phyloP scores from a whole-genome alignment of 2,888 invertebrate genomes.

The Clistopyga incitator region DNA sequence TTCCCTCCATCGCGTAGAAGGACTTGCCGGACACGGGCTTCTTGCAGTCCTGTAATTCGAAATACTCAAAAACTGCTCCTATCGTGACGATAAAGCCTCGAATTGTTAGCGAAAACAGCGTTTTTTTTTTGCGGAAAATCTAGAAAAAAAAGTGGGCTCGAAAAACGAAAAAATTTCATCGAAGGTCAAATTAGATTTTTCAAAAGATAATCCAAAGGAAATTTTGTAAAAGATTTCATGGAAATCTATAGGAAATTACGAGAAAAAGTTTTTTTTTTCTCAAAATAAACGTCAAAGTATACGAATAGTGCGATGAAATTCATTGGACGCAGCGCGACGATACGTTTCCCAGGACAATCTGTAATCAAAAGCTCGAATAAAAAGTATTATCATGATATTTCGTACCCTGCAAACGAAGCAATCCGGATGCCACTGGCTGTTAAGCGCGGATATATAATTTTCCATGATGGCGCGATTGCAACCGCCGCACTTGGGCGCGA shows the following conservation, averaged over 20 bases:
- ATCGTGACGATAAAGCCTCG: neutral
- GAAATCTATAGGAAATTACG: too few species aligned
- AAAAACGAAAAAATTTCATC: too few species aligned
- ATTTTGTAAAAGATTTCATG: too few species aligned
- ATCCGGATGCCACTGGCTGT: constrained; percentile 99
- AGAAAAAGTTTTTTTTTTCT: too few species aligned
- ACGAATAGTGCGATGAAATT: neutral
- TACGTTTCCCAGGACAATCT: constrained; percentile 3
- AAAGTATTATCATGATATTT: constrained; percentile 1
- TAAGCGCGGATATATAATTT: constrained; percentile 98
- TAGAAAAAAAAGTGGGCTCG: too few species aligned
- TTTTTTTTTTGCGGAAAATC: neutral
- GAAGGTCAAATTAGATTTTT: too few species aligned
- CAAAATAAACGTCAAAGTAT: neutral
- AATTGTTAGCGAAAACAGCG: neutral
- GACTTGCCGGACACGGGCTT: constrained; percentile 96
- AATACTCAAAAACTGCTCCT: constrained; percentile 25
- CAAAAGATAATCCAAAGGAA: too few species aligned
- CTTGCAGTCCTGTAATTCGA: constrained; percentile 93
- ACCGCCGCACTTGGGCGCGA: constrained; percentile 98
- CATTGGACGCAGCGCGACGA: neutral
- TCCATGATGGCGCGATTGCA: constrained; percentile 98
- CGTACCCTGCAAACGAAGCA: constrained; percentile 99
- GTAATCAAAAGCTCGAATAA: constrained; percentile 22
- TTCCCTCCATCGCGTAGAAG: constrained; percentile 98